Conservation (phyloP, 2,888 invertebrate genomes). For the Tenthredo notha region DNA sequence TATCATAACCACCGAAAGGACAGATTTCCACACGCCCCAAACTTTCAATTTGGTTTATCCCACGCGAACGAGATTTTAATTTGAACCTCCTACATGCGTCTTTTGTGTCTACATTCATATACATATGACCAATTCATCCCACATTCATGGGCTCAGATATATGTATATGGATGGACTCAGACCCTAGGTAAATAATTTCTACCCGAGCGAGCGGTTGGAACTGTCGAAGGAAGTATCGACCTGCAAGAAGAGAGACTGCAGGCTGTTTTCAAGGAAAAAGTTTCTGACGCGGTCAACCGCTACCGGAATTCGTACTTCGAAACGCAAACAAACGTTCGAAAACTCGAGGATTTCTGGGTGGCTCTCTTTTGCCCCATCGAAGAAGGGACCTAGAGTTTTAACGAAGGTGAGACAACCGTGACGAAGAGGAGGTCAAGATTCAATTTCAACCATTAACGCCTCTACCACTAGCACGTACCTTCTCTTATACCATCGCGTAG, state of each 20-base stretch:
- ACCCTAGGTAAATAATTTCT: slow-evolving; percentile 33
- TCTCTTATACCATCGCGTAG: background rate
- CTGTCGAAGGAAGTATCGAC: slow-evolving; percentile 33
- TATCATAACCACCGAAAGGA: slow-evolving; percentile 19
- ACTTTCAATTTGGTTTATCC: background rate
- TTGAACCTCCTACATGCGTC: background rate
- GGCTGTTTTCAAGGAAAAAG: slow-evolving; percentile 27
- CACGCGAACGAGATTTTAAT: background rate
- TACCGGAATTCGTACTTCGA: slow-evolving; percentile 17
- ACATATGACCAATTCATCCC: background rate
- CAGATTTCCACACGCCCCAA: background rate
- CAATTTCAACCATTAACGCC: slow-evolving; percentile 35
- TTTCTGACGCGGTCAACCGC: background rate
- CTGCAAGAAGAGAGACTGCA: background rate
- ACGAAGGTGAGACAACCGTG: slow-evolving; percentile 47
- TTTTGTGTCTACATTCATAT: no score
- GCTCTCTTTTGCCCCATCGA: background rate
- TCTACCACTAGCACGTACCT: background rate
- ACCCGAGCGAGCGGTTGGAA: slow-evolving; percentile 18
- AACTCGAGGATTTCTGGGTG: slow-evolving; percentile 4
- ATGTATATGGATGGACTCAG: background rate
- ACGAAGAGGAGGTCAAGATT: slow-evolving; percentile 38
- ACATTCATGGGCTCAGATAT: background rate
- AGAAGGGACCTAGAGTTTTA: slow-evolving; percentile 35
- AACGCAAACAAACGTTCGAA: slow-evolving; percentile 28